Conservation (phyloP, 2,113 vertebrate species). For the Phrynocephalus versicolor region DNA sequence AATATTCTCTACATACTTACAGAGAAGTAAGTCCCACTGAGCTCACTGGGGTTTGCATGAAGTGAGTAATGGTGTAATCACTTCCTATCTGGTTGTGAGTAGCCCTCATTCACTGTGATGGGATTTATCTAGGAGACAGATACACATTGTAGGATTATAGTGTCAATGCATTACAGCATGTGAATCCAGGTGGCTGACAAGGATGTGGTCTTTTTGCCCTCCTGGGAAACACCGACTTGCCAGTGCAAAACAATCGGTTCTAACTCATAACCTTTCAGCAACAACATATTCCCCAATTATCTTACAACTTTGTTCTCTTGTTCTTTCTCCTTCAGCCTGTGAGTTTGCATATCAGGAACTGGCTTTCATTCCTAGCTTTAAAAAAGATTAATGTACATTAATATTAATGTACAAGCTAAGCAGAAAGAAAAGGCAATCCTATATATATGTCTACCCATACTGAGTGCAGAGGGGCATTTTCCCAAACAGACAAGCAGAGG, state of each 20-base stretch:
- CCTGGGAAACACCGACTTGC: not conserved
- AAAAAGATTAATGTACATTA: not conserved
- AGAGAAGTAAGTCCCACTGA: not conserved
- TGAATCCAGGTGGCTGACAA: not conserved
- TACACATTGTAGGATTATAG: not conserved
- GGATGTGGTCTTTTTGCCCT: not conserved
- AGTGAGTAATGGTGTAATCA: not conserved
- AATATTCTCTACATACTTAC: not conserved
- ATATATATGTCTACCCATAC: not conserved
- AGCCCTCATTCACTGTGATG: not conserved
- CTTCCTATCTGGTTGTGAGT: not conserved
- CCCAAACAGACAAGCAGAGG: too few relatives aligned
- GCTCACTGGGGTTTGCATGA: not conserved
- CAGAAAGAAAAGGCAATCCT: not conserved
- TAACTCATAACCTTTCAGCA: constrained; percentile 19
- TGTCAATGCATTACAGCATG: too few relatives aligned
- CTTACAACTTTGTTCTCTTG: constrained; percentile 22
- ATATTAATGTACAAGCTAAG: not conserved
- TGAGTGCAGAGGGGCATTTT: too few relatives aligned
- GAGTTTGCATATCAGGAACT: constrained; percentile 33
- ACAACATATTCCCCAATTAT: constrained; percentile 28
- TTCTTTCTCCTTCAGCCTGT: constrained; percentile 29
- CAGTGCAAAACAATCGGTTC: constrained; percentile 40
- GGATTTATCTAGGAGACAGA: not conserved
- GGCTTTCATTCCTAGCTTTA: not conserved